Base-by-base conservation (phyloP, 2,797 vertebrate species). In the Dicrostonyx torquatus region DNA sequence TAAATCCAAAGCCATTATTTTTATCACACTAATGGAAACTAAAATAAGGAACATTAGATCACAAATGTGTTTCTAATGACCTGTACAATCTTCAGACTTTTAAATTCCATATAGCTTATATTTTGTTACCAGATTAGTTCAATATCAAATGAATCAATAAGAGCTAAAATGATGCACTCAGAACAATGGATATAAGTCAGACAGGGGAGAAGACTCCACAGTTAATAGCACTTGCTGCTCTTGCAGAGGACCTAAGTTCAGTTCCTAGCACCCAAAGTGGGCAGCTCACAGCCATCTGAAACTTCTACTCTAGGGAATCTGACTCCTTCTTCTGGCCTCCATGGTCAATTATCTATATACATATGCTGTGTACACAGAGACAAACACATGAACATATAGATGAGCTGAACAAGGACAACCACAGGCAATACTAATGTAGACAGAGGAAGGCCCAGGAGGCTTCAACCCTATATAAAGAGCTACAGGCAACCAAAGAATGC, bases 1-100 rank as follows among this genome's bases (percentile, higher is more conserved):
- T 79, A 94, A 97, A 94, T 79, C 40, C 15, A 66, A 78, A 89
- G 20, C 22, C 55, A 78, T 72, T 95, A 88, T 96, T 95, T 94
- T 89, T n/a, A 89, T 92, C 58, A 92, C 34, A 62, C n/a, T 77
- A 90, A 83, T 64, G 53, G 15, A 90, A 91, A 68, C 55, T 85
- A 64, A 93, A 95, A 89, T 60, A 94, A 91, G 22, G 13, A 64
- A 22, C 83, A 76, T 93, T 82, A 80, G 55, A 76, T 62, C 37
- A 80, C 48, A 92, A 93, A 62, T 60, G 12, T 70, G 13, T 70
- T 95, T 77, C 60, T 91, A 75, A 60, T 87, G 85, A 94, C 29
- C 5, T 9, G 29, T 85, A 22, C 37, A 29, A 37, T 89, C 43
- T 90, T 58, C 78, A 43, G 79, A 76, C 7, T 79, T 92, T n/a